Conservation (phyloP, 37 sponge, comb jelly and placozoan genomes). For the Hormiphora californensis region DNA sequence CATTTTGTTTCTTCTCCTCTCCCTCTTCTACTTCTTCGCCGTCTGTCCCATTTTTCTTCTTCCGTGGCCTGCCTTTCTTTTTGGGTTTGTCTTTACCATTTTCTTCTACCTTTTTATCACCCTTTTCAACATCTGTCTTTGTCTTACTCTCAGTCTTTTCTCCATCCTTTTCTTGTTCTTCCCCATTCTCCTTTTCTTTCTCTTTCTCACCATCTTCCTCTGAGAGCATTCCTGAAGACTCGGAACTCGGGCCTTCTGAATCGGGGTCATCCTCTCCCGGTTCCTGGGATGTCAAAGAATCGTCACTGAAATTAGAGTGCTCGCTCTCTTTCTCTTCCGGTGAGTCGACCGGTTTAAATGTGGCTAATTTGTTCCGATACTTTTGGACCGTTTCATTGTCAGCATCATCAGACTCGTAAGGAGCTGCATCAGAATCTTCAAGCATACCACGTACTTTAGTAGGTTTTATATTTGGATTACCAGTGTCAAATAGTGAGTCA, state of each 20-base stretch:
- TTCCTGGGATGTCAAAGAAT: neutral
- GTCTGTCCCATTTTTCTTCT: constrained; percentile 13
- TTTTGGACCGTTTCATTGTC: constrained; percentile 25
- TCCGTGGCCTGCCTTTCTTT: neutral
- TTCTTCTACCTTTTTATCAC: neutral
- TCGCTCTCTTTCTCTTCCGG: neutral
- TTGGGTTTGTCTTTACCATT: neutral
- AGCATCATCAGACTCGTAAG: neutral
- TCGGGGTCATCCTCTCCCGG: constrained; percentile 21
- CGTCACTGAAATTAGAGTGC: neutral
- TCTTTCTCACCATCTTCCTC: too few species aligned
- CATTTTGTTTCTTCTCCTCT: neutral
- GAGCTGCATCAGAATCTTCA: neutral
- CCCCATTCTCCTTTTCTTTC: too few species aligned
- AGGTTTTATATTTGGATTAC: constrained; percentile 8
- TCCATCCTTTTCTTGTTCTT: too few species aligned
- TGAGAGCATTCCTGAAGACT: too few species aligned
- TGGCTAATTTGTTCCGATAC: constrained; percentile 15
- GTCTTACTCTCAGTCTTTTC: neutral
- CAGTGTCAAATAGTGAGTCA: constrained; percentile 52
- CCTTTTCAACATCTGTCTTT: neutral
- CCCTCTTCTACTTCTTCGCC: constrained; percentile 6
- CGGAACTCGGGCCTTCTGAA: neutral
- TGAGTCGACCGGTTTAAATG: neutral
- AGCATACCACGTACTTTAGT: neutral